phyloP scores from a whole-genome alignment of 2,797 vertebrate genomes.

The Spinus pinus region DNA sequence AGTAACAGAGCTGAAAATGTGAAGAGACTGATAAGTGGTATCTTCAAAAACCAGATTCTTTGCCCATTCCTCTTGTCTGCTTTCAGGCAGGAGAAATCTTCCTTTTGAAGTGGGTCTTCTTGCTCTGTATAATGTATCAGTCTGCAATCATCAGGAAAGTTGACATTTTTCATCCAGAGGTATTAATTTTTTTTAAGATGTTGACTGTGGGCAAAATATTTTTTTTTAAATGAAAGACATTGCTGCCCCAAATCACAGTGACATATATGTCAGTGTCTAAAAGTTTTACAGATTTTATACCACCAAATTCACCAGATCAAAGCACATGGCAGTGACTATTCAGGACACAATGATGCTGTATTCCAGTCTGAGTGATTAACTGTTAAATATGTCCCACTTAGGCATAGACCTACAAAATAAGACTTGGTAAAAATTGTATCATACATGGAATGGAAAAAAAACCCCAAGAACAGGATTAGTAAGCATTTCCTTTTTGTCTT shows the following conservation, averaged over 20 bases:
- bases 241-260: not conserved
- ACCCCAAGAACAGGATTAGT: not conserved
- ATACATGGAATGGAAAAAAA: not conserved
- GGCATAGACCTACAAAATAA: not conserved
- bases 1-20: not conserved
- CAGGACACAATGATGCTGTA: not conserved
- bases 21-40: not conserved
- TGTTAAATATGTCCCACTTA: not conserved
- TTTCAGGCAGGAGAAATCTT: not conserved
- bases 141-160: not conserved
- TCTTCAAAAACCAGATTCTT: conserved; percentile 1
- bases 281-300: not conserved
- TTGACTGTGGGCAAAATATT: not conserved
- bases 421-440: not conserved
- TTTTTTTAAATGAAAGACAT: not conserved
- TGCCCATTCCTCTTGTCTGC: not conserved
- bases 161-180: not conserved
- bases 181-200: not conserved
- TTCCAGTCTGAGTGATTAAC: not conserved
- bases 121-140: not conserved
- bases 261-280: not conserved
- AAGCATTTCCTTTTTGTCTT: not conserved
- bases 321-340: not conserved
- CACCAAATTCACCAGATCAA: not conserved
- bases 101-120: not conserved